A percentile compares a stretch with the other conserved stretches of the same genome.
phyloP scores from a whole-genome alignment of 2,113 vertebrate genomes.

The Cyrtonyx montezumae region DNA sequence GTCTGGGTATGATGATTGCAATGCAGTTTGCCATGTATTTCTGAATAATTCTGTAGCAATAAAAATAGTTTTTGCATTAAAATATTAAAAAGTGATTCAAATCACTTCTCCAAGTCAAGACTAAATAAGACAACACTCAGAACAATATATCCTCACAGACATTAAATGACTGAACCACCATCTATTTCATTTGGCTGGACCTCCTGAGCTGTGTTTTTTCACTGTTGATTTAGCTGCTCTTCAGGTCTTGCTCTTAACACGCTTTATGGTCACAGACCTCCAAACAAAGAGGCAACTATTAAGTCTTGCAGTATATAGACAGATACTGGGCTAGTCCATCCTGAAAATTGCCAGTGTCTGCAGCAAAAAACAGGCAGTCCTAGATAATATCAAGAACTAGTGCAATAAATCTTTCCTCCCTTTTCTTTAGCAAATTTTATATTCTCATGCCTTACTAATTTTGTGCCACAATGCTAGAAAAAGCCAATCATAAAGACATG shows the following conservation, averaged over 20 bases:
- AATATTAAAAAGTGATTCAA: slow-evolving; percentile 26
- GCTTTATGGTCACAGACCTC: background rate
- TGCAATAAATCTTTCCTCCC: rapidly evolving
- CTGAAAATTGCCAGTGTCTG: background rate
- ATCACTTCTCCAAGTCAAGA: slow-evolving; percentile 4
- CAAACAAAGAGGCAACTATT: background rate
- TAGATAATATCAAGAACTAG: rapidly evolving
- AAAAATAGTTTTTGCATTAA: slow-evolving; percentile 26
- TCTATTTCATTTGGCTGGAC: slow-evolving; percentile 18
- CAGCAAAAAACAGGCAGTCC: background rate
- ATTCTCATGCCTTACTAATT: background rate
- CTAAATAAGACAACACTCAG: slow-evolving; percentile 22
- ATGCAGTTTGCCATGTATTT: slow-evolving; percentile 38
- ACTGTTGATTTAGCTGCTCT: background rate
- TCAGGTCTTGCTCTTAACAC: background rate
- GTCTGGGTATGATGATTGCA: background rate
- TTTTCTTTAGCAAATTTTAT: background rate
- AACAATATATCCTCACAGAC: slow-evolving; percentile 8
- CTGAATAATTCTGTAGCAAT: slow-evolving; percentile 15
- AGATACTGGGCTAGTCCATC: background rate
- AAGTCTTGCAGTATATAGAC: background rate
- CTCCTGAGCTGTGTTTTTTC: background rate
- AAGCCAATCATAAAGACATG: background rate
- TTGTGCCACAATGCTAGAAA: background rate
- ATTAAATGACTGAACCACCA: background rate